phyloP scores from a whole-genome alignment of 2,113 vertebrate species.

The Sitta europaea region DNA sequence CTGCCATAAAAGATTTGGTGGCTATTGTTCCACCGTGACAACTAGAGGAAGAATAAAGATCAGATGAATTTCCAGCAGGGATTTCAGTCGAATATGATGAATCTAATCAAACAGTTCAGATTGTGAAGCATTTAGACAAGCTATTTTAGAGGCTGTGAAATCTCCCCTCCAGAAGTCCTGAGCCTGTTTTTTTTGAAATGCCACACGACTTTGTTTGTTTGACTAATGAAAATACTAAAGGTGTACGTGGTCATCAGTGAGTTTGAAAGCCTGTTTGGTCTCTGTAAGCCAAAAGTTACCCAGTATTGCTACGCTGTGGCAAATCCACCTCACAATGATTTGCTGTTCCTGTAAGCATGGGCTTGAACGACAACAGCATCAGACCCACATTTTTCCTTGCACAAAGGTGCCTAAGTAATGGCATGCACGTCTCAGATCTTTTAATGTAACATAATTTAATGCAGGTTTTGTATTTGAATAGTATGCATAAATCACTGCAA shows the following conservation, averaged over 20 bases:
- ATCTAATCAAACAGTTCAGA: not conserved
- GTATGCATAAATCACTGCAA: conserved; percentile 24
- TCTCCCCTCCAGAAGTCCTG: not conserved
- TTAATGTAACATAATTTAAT: conserved; percentile 18
- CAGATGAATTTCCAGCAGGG: not conserved
- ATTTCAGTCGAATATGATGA: not conserved
- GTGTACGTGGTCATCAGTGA: not conserved
- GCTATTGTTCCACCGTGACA: not conserved
- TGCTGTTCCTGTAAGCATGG: not conserved
- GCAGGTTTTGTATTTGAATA: conserved; percentile 30
- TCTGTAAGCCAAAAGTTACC: not conserved
- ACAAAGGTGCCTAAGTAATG: not conserved
- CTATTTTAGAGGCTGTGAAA: not conserved
- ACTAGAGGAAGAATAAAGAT: not conserved
- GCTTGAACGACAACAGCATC: not conserved
- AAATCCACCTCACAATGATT: not conserved
- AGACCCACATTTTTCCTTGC: not conserved
- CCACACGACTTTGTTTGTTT: not conserved
- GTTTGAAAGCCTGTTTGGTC: not conserved
- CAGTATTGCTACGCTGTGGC: not conserved
- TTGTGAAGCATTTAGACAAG: not conserved
- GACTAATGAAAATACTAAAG: not conserved
- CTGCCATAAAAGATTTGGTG: not conserved
- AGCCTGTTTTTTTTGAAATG: not conserved
- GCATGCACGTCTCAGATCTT: not conserved